Percentiles rank a stretch among this genome's conserved stretches.
phyloP scores from a whole-genome alignment of 2,888 invertebrate genomes.

The Apocheima hispidaria region DNA sequence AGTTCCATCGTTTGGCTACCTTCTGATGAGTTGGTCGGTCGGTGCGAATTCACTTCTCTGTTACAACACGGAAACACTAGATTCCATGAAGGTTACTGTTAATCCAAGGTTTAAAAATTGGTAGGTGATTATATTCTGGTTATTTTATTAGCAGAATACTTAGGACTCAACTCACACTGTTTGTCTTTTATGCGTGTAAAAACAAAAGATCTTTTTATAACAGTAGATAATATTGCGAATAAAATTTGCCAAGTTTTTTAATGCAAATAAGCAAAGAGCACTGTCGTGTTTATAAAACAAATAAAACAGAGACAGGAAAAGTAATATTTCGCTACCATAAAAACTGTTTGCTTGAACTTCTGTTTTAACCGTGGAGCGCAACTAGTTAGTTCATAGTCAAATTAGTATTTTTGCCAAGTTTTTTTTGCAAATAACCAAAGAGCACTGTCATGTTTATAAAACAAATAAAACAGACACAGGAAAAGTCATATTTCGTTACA shows the following conservation, averaged over 20 bases:
- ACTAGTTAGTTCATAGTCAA: too few relatives aligned
- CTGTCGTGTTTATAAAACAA: constrained; percentile 3
- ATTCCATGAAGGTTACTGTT: background rate
- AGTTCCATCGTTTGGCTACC: background rate
- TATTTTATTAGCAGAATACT: background rate
- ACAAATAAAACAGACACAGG: background rate
- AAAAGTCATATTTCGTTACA: constrained; percentile 1
- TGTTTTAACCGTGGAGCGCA: too few relatives aligned
- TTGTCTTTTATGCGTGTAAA: background rate
- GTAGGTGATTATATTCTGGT: background rate
- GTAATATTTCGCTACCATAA: constrained; percentile 4
- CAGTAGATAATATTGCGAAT: too few relatives aligned
- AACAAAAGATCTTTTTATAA: too few relatives aligned
- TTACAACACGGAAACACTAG: constrained; percentile 3
- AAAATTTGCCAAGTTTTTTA: too few relatives aligned
- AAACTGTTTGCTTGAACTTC: constrained; percentile 2
- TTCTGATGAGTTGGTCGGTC: background rate
- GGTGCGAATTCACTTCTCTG: background rate
- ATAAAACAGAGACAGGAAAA: background rate
- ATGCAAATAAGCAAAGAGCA: background rate
- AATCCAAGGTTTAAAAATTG: background rate
- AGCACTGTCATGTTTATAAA: background rate
- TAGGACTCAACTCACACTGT: too few relatives aligned
- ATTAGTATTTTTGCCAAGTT: too few relatives aligned
- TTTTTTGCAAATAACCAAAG: background rate